Conservation (phyloP, 2,113 vertebrate species). For the crab-eating macaque (Macaca fascicularis) region T2T-MFA8v1.1 NC_088387.1:89242001-89242500, state of each 20-base stretch:
- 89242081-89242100: neutral
- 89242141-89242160: neutral
- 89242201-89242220: neutral
- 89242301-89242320: neutral
- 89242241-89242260: neutral
- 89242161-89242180: neutral
- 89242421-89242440: neutral
- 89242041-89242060: neutral
- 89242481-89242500: neutral
- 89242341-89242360: neutral
- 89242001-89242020: neutral
- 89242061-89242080: neutral
- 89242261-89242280: neutral
- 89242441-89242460: neutral
- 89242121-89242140: neutral
- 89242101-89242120: neutral
- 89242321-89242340: neutral
- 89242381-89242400: neutral
- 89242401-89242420: neutral
- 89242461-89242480: neutral
- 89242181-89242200: neutral
- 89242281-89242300: neutral
- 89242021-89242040: neutral
- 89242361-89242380: neutral
- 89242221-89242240: neutral